Evolutionary conservation across 2,888 invertebrate genomes (phyloP).

Genomic region (Ischnura elegans): DNA sequence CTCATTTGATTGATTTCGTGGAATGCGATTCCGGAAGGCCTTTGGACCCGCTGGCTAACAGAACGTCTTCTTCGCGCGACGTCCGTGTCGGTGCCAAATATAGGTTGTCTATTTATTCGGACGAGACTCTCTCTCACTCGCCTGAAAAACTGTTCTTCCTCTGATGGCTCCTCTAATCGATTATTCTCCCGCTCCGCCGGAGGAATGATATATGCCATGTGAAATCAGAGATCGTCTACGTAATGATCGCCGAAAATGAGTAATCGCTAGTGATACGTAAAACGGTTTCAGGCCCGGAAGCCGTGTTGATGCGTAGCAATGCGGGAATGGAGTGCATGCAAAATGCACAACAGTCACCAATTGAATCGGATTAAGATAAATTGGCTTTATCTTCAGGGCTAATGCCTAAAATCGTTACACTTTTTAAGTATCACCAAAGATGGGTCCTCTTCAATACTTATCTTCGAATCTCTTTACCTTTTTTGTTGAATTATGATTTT

Average conservation of each 20-base stretch:
- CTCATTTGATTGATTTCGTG: not conserved
- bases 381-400: no score
- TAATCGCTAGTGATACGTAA: not conserved
- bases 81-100: not conserved
- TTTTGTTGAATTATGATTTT: no score
- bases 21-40: not conserved
- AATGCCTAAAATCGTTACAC: no score
- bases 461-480: no score
- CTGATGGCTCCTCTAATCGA: not conserved
- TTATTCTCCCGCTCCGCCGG: not conserved
- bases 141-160: not conserved
- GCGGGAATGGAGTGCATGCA: no score
- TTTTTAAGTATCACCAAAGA: no score
- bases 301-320: no score
- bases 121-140: not conserved
- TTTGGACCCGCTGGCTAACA: not conserved
- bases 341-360: no score
- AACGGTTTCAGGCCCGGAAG: no score
- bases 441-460: no score
- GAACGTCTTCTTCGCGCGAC: not conserved
- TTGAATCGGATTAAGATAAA: no score
- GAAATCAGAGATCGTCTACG: not conserved
- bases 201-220: not conserved
- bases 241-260: not conserved
- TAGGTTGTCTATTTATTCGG: not conserved